Conservation (phyloP, 2,888 invertebrate species). For the Xanthorhoe spadicearia region DNA sequence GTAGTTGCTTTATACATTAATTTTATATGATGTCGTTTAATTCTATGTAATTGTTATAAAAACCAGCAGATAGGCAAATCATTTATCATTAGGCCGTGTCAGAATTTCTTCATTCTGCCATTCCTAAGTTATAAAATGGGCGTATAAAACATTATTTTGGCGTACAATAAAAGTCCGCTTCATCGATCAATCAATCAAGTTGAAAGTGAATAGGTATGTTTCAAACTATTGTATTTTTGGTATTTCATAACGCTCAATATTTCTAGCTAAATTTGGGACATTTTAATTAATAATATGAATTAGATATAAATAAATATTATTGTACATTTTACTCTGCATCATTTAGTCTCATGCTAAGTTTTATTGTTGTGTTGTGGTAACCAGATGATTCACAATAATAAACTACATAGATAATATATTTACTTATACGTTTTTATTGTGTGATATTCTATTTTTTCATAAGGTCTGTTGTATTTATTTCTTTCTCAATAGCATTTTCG, state of each 20-base stretch:
- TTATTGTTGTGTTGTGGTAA: no score
- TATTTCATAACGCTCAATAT: constrained; percentile 37
- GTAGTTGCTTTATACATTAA: constrained; percentile 2
- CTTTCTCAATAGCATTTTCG: no score
- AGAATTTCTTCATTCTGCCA: constrained; percentile 40
- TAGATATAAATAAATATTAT: no score
- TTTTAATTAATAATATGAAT: background rate
- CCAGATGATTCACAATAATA: no score
- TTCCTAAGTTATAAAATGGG: constrained; percentile 42
- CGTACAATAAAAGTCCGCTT: constrained; percentile 42
- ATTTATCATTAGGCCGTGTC: constrained; percentile 44
- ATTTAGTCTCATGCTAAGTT: no score
- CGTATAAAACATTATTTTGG: constrained; percentile 42
- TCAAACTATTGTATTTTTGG: constrained; percentile 41
- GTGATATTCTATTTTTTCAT: no score
- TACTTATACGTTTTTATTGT: no score
- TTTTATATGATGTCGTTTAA: constrained; percentile 11
- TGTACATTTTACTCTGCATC: no score
- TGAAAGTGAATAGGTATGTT: constrained; percentile 44
- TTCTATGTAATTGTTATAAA: constrained; percentile 20
- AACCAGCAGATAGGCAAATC: constrained; percentile 29
- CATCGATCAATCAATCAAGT: constrained; percentile 48
- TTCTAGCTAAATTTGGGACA: constrained; percentile 13
- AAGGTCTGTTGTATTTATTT: no score
- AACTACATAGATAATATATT: no score